phyloP scores from a whole-genome alignment of 2,797 vertebrate species.

The Halcyon chelicuti region DNA sequence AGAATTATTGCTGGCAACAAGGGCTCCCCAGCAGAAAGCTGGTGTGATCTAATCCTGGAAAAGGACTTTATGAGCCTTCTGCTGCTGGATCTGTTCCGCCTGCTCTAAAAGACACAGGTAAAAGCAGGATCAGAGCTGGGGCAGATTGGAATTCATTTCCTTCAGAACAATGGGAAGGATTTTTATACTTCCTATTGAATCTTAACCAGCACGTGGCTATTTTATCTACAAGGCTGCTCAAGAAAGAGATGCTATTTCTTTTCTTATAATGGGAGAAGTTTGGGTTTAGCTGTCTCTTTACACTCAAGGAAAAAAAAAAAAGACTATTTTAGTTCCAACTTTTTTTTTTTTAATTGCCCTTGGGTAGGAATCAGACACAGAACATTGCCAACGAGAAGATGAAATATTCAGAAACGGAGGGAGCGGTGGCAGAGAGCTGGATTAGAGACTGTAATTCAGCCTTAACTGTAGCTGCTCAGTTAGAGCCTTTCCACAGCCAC shows the following conservation, averaged over 20 bases:
- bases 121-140: background rate
- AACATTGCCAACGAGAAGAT: background rate
- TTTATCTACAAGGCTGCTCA: background rate
- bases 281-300: background rate
- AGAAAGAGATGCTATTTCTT: background rate
- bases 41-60: background rate
- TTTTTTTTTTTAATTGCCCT: background rate
- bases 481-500: background rate
- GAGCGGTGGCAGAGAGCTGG: background rate
- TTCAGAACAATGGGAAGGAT: background rate
- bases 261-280: background rate
- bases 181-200: background rate
- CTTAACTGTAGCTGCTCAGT: background rate
- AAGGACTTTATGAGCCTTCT: background rate
- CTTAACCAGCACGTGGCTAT: fast-evolving
- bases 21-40: background rate
- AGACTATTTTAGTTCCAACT: background rate
- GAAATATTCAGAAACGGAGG: background rate
- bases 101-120: background rate
- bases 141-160: background rate
- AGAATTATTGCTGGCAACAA: background rate
- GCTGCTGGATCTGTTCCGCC: background rate
- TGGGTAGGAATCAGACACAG: background rate
- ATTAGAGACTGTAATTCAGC: background rate
- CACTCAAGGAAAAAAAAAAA: background rate